Percentiles rank a stretch among this genome's conserved stretches.
phyloP scores from a whole-genome alignment of 1,140 invertebrate species.

The Acromyrmex echinatior region DNA sequence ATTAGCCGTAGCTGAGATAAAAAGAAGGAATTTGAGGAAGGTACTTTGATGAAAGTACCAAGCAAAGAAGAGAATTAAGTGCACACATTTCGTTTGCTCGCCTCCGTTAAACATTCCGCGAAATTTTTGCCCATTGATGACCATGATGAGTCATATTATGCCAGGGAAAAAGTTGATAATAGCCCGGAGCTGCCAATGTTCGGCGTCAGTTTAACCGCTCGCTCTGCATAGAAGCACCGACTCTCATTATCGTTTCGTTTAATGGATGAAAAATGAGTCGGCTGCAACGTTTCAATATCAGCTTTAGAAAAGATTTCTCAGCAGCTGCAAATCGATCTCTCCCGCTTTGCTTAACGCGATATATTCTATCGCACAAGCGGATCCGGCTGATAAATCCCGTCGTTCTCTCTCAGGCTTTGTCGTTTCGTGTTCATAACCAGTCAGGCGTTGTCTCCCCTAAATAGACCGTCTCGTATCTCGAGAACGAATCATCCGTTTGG shows the following conservation, averaged over 20 bases:
- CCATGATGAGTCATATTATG: not conserved
- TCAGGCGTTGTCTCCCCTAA: conserved; percentile 29
- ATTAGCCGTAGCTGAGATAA: not conserved
- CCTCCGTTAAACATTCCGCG: conserved; percentile 13
- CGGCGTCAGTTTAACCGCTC: not conserved
- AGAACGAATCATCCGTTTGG: conserved; percentile 20
- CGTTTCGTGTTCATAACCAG: conserved; percentile 40
- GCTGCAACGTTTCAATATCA: not conserved
- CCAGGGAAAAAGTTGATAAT: conserved; percentile 9
- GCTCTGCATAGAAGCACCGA: not conserved
- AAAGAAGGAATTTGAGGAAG: conserved; percentile 12
- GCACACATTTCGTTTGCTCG: conserved; percentile 24
- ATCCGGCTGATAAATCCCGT: conserved; percentile 31
- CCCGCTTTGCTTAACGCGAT: not conserved
- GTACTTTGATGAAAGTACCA: conserved; percentile 10
- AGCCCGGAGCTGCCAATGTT: conserved; percentile 2
- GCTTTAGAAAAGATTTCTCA: not conserved
- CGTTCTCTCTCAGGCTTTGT: conserved; percentile 14
- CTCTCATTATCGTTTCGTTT: conserved; percentile 23
- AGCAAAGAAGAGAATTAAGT: conserved; percentile 30
- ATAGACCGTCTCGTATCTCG: conserved; percentile 58
- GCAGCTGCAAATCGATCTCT: not conserved
- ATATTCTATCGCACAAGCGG: not conserved
- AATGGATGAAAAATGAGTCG: conserved; percentile 13
- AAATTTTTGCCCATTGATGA: conserved; percentile 23